Evolutionary conservation across 2,888 invertebrate genomes (phyloP), one percentile per base, ranked within the genome.

Genomic region (Caenorhabditis japonica): DNA sequence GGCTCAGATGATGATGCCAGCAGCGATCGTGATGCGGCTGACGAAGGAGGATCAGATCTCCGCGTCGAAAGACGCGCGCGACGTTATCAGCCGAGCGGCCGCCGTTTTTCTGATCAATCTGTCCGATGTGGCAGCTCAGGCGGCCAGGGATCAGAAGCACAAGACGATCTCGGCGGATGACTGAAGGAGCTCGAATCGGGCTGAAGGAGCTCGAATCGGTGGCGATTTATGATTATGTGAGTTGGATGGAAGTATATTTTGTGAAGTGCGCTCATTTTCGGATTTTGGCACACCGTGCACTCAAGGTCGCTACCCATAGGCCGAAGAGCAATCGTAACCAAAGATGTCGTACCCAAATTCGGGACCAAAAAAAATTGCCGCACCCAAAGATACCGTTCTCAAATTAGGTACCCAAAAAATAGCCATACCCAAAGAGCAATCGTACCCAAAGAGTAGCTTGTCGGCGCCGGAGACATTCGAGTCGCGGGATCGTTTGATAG

Each of bases 281-380:
- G n/a, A 49, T 44, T 71, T 41, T 52, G 69, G 74, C 69, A 69
- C 41, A 69, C n/a, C n/a, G n/a, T n/a, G n/a, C n/a, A n/a, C n/a
- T n/a, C n/a, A n/a, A n/a, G n/a, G n/a, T n/a, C n/a, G n/a, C n/a
- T n/a, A n/a, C n/a, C n/a, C n/a, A n/a, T n/a, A n/a, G n/a, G n/a
- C n/a, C n/a, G n/a, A n/a, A n/a, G n/a, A n/a, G n/a, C n/a, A n/a
- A n/a, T n/a, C n/a, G n/a, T n/a, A n/a, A n/a, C n/a, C n/a, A n/a
- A n/a, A n/a, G n/a, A n/a, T n/a, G n/a, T n/a, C n/a, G n/a, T n/a
- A n/a, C n/a, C n/a, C n/a, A n/a, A n/a, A n/a, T n/a, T n/a, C n/a
- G n/a, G n/a, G n/a, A n/a, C n/a, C n/a, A n/a, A n/a, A n/a, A n/a
- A n/a, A n/a, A n/a, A n/a, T n/a, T n/a, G n/a, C n/a, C n/a, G n/a